These are phyloP conservation scores for Benthosema pterotum DNA, from an alignment of 2,797 vertebrate species.

Conservation along the genomic window DNA sequence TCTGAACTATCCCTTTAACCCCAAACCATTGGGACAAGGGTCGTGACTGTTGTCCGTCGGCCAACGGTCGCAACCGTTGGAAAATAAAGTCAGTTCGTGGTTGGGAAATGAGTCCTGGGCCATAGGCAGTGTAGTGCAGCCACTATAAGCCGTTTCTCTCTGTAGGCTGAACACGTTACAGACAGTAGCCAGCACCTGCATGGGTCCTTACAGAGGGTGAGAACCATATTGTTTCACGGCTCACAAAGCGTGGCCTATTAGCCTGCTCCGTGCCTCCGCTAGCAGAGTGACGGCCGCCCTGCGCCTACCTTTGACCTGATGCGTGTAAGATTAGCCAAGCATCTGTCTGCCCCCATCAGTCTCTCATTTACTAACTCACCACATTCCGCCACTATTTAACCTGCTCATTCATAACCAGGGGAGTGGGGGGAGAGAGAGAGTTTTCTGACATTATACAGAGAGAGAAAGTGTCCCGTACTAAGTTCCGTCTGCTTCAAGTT, in stretches of 20 bases:
- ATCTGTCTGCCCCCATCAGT: constrained; percentile 55
- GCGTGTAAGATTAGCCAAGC: constrained; percentile 72
- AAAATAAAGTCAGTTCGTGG: too few species aligned
- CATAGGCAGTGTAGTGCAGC: too few species aligned
- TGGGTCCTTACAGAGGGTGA: constrained; percentile 46
- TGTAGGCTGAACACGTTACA: constrained; percentile 18
- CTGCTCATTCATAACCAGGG: constrained; percentile 22
- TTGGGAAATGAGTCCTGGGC: too few species aligned
- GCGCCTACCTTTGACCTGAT: constrained; percentile 68
- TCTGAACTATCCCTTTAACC: too few species aligned
- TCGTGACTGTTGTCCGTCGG: too few species aligned
- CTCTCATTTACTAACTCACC: constrained; percentile 58
- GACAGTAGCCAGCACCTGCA: constrained; percentile 61
- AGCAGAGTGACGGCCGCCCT: constrained; percentile 27
- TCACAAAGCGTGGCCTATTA: constrained; percentile 53
- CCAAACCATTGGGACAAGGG: too few species aligned
- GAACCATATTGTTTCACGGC: constrained; percentile 53
- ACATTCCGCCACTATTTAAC: constrained; percentile 66
- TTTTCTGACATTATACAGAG: background rate
- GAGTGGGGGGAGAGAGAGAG: background rate
- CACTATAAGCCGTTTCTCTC: too few species aligned
- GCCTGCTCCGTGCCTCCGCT: constrained; percentile 36
- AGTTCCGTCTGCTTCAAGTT: background rate
- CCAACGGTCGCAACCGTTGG: too few species aligned
- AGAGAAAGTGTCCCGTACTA: background rate